Percentiles rank a stretch among this genome's conserved stretches.
These are phyloP conservation scores for Aphelinus certus DNA, from an alignment of 1,140 invertebrate genomes.

Conservation along the genomic window DNA sequence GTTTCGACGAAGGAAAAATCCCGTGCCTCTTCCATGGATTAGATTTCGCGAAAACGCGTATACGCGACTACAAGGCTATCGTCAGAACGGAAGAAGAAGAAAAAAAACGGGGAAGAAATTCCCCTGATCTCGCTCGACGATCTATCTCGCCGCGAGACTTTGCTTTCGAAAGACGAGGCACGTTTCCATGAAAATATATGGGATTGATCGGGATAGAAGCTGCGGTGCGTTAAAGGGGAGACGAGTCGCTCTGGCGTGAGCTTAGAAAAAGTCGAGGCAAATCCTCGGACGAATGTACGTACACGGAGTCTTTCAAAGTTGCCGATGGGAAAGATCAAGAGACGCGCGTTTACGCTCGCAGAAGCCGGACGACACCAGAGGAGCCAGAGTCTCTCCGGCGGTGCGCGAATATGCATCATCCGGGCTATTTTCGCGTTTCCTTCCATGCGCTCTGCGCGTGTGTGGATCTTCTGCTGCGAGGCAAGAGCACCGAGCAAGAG, in stretches of 20 bases:
- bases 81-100: too few species aligned
- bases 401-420: slow-evolving; percentile 15
- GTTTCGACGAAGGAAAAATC: too few species aligned
- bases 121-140: slow-evolving; percentile 2
- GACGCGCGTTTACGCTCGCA: slow-evolving; percentile 8
- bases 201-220: neutral
- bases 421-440: slow-evolving; percentile 25
- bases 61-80: too few species aligned
- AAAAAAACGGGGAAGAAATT: neutral
- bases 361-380: neutral
- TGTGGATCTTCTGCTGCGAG: too few species aligned
- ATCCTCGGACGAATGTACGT: slow-evolving; percentile 25
- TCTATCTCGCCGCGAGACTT: slow-evolving; percentile 5
- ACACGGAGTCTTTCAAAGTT: neutral
- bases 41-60: too few species aligned
- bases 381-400: neutral
- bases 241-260: neutral
- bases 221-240: neutral
- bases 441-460: neutral
- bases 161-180: neutral
- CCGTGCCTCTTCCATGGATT: too few species aligned
- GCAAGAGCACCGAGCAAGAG: too few species aligned
- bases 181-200: slow-evolving; percentile 10
- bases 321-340: neutral
- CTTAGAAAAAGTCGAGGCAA: slow-evolving; percentile 10